Evolutionary conservation across 1,140 invertebrate species (phyloP), one percentile per base, ranked within the genome.

Genomic region (Cecropterus lyciades): DNA sequence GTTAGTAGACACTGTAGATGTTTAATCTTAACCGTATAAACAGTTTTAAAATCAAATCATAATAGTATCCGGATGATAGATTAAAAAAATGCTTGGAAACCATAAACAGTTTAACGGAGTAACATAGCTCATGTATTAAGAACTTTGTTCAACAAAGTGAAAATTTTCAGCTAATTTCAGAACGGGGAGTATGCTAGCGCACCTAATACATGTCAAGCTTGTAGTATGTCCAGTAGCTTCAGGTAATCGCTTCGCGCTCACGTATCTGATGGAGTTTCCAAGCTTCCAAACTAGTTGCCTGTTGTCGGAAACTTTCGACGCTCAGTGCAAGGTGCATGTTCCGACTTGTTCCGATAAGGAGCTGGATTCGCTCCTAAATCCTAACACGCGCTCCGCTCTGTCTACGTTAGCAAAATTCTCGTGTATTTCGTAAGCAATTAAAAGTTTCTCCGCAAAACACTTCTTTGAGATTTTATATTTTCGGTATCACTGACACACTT

Each of bases 201-300:
- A 57, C 51, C 64, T 65, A 64, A 71, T 78, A 75, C 72, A 77
- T 79, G 79, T 84, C 79, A 81, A 74, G 75, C 66, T 73, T 46
- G 51, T 65, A 64, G 20, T 69, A 66, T 67, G 72, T 73, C 70
- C 72, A 71, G 67, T 79, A 70, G 76, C 78, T 86, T 67, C 70
- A 82, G 79, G 80, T 91, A 91, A 91, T 89, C 87, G 84, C 78
- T 84, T 75, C 77, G 70, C 68, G 75, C 83, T 82, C 88, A 89
- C 86, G 86, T 91, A 86, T 84, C 85, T 91, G 86, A 91, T 89
- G 75, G 83, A 91, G 86, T 91, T 89, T 85, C 79, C 73, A 77
- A 89, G 85, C 84, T 90, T 85, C 84, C 79, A 87, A 91, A 91
- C 88, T 88, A 91, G 86, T 89, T 91, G 79, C 68, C 77, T 88